A percentile compares a stretch with the other conserved stretches of the same genome.
phyloP scores from a whole-genome alignment of 2,888 invertebrate species.

The Schrankia costaestrigalis region DNA sequence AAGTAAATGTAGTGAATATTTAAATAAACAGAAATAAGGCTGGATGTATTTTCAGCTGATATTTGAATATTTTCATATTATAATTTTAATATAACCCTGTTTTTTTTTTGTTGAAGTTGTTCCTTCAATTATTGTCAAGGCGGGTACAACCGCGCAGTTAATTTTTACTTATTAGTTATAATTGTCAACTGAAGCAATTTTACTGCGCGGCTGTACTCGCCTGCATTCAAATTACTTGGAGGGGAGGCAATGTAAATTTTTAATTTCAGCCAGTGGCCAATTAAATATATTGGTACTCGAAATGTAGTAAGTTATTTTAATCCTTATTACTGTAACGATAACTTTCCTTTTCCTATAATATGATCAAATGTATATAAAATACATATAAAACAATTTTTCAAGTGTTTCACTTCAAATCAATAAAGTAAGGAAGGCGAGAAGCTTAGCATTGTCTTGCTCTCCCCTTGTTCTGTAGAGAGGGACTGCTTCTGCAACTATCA shows the following conservation, averaged over 20 bases:
- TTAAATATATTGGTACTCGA: slow-evolving; percentile 78
- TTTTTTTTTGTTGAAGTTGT: slow-evolving; percentile 77
- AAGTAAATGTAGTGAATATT: slow-evolving; percentile 79
- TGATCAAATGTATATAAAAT: too few species aligned
- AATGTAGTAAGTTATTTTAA: slow-evolving; percentile 66
- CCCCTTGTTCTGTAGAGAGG: too few species aligned
- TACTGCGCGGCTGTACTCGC: slow-evolving; percentile 44
- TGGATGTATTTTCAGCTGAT: slow-evolving; percentile 74
- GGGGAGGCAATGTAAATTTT: slow-evolving; percentile 72
- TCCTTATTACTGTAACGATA: slow-evolving; percentile 11
- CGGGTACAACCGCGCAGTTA: slow-evolving; percentile 43
- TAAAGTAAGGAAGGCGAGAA: too few species aligned
- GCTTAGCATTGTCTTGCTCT: too few species aligned
- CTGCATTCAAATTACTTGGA: slow-evolving; percentile 58
- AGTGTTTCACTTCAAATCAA: too few species aligned
- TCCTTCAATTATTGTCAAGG: slow-evolving; percentile 71
- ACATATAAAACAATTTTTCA: too few species aligned
- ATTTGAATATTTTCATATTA: slow-evolving; percentile 81
- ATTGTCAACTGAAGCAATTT: slow-evolving; percentile 1
- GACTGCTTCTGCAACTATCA: too few species aligned
- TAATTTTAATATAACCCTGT: slow-evolving; percentile 81
- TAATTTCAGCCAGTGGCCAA: slow-evolving; percentile 79
- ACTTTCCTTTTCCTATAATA: too few species aligned
- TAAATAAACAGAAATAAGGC: slow-evolving; percentile 78
- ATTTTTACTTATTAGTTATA: slow-evolving; percentile 3